Percentiles rank a stretch among this genome's conserved stretches.
Evolutionary conservation across 2,113 vertebrate genomes (phyloP).

Genomic region (Colossoma macropomum): DNA sequence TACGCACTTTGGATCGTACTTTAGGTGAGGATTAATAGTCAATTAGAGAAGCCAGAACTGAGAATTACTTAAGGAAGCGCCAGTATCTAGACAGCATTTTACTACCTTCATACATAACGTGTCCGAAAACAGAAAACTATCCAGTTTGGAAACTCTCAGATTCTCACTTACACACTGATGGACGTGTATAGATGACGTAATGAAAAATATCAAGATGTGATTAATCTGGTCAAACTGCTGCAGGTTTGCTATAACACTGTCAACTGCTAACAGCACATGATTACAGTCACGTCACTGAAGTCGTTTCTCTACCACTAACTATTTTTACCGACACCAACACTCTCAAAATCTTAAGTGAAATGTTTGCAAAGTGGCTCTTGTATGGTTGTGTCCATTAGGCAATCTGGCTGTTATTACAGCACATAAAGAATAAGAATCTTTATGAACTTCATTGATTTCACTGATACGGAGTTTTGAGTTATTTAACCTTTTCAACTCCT

Average conservation of each 20-base stretch:
- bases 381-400: too few species aligned
- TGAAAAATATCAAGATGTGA: neutral
- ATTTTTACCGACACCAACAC: too few species aligned
- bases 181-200: neutral
- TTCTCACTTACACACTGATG: neutral
- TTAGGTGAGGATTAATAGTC: neutral
- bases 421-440: too few species aligned
- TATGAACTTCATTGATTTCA: too few species aligned
- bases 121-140: neutral
- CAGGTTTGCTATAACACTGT: neutral
- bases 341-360: too few species aligned
- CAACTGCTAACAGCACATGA: too few species aligned
- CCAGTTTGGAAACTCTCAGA: neutral
- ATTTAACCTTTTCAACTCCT: too few species aligned
- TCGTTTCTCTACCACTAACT: too few species aligned
- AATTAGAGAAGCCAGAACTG: neutral
- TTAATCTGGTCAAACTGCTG: neutral
- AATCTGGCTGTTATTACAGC: too few species aligned
- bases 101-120: neutral
- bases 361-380: too few species aligned
- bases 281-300: too few species aligned
- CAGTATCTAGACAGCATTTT: neutral
- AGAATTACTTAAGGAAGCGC: neutral
- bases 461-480: too few species aligned
- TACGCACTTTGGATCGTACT: neutral